Percentiles rank a stretch among this genome's conserved stretches.
Conservation (phyloP, 2,888 invertebrate genomes). For the Latrodectus elegans region DNA sequence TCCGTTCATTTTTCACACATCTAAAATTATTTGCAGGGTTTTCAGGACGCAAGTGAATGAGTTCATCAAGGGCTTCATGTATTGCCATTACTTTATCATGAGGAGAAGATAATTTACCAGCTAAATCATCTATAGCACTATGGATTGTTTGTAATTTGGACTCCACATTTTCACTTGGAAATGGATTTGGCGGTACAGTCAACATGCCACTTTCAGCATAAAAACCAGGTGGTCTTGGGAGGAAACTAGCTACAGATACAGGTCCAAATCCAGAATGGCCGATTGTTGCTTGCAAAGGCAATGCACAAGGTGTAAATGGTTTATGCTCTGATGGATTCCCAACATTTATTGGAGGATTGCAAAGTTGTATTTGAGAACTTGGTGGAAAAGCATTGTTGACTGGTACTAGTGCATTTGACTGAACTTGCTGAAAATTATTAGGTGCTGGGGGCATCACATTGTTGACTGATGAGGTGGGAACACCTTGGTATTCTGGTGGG, state of each 20-base stretch:
- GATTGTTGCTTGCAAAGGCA: constrained; percentile 59
- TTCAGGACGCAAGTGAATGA: constrained; percentile 62
- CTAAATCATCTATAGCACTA: constrained; percentile 71
- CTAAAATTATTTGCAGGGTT: constrained; percentile 63
- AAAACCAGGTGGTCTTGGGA: constrained; percentile 62
- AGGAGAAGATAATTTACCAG: constrained; percentile 66
- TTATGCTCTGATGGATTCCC: constrained; percentile 67
- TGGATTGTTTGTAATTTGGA: constrained; percentile 70
- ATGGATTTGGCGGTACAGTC: constrained; percentile 64
- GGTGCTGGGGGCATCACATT: constrained; percentile 42
- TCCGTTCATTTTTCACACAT: constrained; percentile 65
- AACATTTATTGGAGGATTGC: constrained; percentile 61
- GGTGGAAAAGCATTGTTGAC: constrained; percentile 57
- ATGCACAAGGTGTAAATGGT: constrained; percentile 62
- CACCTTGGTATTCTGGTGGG: constrained; percentile 35
- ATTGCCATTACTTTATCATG: constrained; percentile 68
- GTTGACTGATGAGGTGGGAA: constrained; percentile 29
- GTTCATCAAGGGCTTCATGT: constrained; percentile 65
- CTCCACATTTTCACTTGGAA: constrained; percentile 61
- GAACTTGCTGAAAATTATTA: constrained; percentile 62
- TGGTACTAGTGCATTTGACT: constrained; percentile 56
- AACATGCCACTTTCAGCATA: constrained; percentile 66
- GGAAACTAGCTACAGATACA: constrained; percentile 59
- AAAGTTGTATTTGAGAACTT: constrained; percentile 47
- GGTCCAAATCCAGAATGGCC: constrained; percentile 65